Base-by-base conservation (phyloP, 1,140 invertebrate species). In the Drosophila oshimai region DNA sequence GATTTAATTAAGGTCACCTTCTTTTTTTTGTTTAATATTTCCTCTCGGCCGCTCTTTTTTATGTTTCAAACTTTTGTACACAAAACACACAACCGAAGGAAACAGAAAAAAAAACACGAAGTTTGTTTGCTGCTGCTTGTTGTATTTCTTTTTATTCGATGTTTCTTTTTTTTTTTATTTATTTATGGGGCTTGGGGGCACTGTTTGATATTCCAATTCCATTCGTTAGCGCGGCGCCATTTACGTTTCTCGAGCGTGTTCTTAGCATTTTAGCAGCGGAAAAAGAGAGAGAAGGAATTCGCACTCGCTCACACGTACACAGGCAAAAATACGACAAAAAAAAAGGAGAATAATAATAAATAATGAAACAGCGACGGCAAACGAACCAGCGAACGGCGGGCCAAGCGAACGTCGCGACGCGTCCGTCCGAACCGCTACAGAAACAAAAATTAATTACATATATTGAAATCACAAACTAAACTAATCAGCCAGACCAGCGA, bases 381-480 rank as follows among this genome's bases (percentile, higher is more conserved):
- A 26, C 26, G 64, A 64, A 46, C 41, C 61, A 54, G 68, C 67
- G 37, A 42, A 9, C 20, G 22, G 39, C 39, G 46, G 28, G 5
- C 54, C 54, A 42, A 79, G 76, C 70, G 76, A 62, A 67, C 79
- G 79, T 83, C 72, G 70, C 74, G 71, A 84, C 74, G 68, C 68
- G 68, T 72, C 65, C 67, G 78, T 81, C 79, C 70, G 76, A 78
- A 71, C 74, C 80, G 80, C 80, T 72, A 84, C 80, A 86, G 71
- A 86, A 84, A 83, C 79, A 83, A 77, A 83, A 83, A 83, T 83
- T 83, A 83, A 84, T 84, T 84, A 73, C 69, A 64, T 73, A 84
- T 84, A 84, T 84, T 84, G 80, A 84, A 84, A 84, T 84, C 80
- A 84, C 75, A 84, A 84, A 84, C 79, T 84, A 84, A 84, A 84